A percentile compares a stretch with the other conserved stretches of the same genome.
phyloP scores from a whole-genome alignment of 2,113 vertebrate genomes.

The Crocuta crocuta region DNA sequence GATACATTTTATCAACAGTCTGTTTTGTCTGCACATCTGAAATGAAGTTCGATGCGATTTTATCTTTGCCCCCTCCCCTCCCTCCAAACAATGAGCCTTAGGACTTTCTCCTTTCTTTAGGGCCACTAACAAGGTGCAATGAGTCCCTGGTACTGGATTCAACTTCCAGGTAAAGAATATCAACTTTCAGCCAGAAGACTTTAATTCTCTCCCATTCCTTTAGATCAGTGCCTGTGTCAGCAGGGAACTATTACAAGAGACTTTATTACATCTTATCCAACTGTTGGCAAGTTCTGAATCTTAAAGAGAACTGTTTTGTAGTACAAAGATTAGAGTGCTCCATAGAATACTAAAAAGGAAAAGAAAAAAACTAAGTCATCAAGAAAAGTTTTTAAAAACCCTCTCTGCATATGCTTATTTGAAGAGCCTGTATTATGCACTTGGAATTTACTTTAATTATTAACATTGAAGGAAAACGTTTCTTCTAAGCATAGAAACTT shows the following conservation, averaged over 20 bases:
- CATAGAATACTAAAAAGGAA: slow-evolving; percentile 66
- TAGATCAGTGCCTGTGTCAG: slow-evolving; percentile 82
- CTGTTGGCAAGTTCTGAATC: slow-evolving; percentile 85
- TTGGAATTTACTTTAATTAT: slow-evolving; percentile 64
- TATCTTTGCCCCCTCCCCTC: not conserved
- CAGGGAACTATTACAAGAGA: slow-evolving; percentile 80
- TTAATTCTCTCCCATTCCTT: slow-evolving; percentile 78
- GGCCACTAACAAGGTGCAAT: slow-evolving; percentile 31
- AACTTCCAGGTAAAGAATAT: slow-evolving; percentile 67
- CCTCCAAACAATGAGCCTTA: not conserved
- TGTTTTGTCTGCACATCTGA: slow-evolving; percentile 33
- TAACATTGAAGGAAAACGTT: slow-evolving; percentile 72
- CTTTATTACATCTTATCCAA: slow-evolving; percentile 86
- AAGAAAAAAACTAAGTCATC: slow-evolving; percentile 61
- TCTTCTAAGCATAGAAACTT: slow-evolving; percentile 72
- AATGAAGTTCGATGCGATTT: slow-evolving; percentile 2
- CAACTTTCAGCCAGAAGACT: slow-evolving; percentile 78
- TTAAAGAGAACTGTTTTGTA: slow-evolving; percentile 83
- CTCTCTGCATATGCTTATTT: slow-evolving; percentile 49
- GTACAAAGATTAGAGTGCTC: slow-evolving; percentile 74
- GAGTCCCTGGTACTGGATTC: slow-evolving; percentile 52
- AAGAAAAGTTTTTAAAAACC: slow-evolving; percentile 56
- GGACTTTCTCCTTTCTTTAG: slow-evolving; percentile 53
- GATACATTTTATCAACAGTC: not conserved
- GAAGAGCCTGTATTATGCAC: not conserved